A percentile compares a stretch with the other conserved stretches of the same genome.
Evolutionary conservation across 2,888 invertebrate species (phyloP).

Genomic region (Chelonus formosanus): DNA sequence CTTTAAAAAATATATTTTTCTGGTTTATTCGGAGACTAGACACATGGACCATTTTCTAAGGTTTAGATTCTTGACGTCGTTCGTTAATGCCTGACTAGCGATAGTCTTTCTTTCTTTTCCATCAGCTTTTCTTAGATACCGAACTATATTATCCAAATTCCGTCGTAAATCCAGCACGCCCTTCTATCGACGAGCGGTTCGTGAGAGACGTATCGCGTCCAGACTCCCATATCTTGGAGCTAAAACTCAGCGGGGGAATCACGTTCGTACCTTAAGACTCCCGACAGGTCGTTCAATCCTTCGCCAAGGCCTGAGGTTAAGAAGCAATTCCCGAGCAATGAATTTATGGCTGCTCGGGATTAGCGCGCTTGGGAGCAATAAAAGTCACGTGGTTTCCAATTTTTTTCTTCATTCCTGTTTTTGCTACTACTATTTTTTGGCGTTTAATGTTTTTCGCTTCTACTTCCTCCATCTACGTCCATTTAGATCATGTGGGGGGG

Average conservation of each 20-base stretch:
- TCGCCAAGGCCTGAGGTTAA: constrained; percentile 48
- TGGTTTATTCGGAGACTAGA: too few species aligned
- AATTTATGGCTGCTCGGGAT: constrained; percentile 56
- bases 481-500: not conserved
- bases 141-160: constrained; percentile 44
- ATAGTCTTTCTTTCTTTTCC: constrained; percentile 43
- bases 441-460: constrained; percentile 5
- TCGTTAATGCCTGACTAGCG: constrained; percentile 6
- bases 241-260: constrained; percentile 34
- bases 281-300: constrained; percentile 43
- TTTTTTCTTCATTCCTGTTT: constrained; percentile 21
- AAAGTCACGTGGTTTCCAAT: constrained; percentile 49
- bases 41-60: not conserved
- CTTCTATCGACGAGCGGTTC: constrained; percentile 30
- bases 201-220: constrained; percentile 19
- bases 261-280: constrained; percentile 47
- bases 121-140: constrained; percentile 33
- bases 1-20: too few species aligned
- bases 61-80: not conserved
- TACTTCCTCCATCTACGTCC: not conserved
- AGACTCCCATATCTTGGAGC: not conserved
- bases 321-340: constrained; percentile 55
- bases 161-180: constrained; percentile 36
- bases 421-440: not conserved
- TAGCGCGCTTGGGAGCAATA: constrained; percentile 54